Base-by-base conservation (phyloP, 2,797 vertebrate species). In the Sitta carolinensis region DNA sequence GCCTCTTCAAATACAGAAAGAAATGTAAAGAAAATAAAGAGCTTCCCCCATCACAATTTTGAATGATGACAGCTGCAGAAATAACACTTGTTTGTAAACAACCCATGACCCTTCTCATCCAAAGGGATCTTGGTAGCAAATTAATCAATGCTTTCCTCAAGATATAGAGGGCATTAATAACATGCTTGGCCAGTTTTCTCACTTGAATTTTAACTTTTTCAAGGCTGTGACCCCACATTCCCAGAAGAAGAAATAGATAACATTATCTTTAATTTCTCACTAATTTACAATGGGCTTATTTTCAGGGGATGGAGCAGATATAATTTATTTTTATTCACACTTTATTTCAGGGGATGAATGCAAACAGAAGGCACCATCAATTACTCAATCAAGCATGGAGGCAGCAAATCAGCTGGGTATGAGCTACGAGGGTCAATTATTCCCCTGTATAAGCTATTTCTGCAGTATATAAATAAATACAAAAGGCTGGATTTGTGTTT, bases 81-180 rank as follows among this genome's bases (percentile, higher is more conserved):
- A 85, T 78, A 83, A 45, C 63, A 59, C 54, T 93, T 89, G 69
- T 87, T 94, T 78, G 36, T 63, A 92, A 95, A 89, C 75, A 90
- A 93, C 58, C 75, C 50, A 29, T 34, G 34, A 84, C 66, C 34
- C 30, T 68, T 91, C 79, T 69, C 57, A 84, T 90, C 83, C 89
- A 84, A 61, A 90, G 45, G 34, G 51, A 81, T 72, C 66, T 57
- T 52, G 25, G 54, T 13, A 85, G 34, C 17, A 92, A 87, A 94
- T 87, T 54, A 77, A 67, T 72, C 59, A 72, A 45, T 67, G 38
- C 9, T 52, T 38, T 61, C 85, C 57, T 77, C 54, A 78, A 58
- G 54, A 54, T 51, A 61, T 5, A 38, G 47, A 93, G 45, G 36
- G 54, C 32, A 77, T 64, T 87, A 94, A 80, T 76, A 85, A 55